Evolutionary conservation across 2,797 vertebrate species (phyloP), one percentile per base, ranked within the genome.

Genomic region (Iguana delicatissima): DNA sequence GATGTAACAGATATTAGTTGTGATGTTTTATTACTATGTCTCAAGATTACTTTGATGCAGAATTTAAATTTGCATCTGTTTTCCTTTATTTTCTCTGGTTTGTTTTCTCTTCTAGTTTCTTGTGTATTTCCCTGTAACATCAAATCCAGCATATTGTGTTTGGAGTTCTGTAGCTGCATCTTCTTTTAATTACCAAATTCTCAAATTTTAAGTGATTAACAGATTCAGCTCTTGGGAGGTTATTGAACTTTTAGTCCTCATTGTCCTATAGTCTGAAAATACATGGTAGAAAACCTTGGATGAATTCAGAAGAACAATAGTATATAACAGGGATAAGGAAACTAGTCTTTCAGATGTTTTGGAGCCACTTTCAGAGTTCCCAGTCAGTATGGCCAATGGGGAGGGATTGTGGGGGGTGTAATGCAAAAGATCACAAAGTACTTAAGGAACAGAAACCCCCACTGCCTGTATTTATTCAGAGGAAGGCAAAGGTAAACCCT

Each of bases 61-160:
- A 89, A 62, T 4, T 35, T 85, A 73, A 85, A 89, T 26, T 80
- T 88, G 22, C 55, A 80, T 26, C 82, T 80, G 2, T 64, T 79
- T 59, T 46, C 59, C 20, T 73, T 91, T 38, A 22, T 13, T 91
- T 29, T 83, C 18, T 14, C 20, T 72, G 85, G 59, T 86, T n/a
- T 16, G 2, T 77, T 64, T n/a, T n/a, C 8, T 32, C 13, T 50
- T 8, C 14, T 85, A 8, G 9, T 35, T 85, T 85, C 14, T 10
- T 72, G 14, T 72, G 9, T 55, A 10, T 69, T 69, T 69, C 67
- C 29, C 26, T 69, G 67, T 24, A 69, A 69, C 29, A 69, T 69
- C 67, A 69, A 13, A 69, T 32, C 29, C 29, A 32, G 26, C 29
- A 13, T 69, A 29, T 29, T 69, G 29, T 29, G 67, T 69, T 18